Evolutionary conservation across 2,113 vertebrate genomes (phyloP).

Genomic region (Clarias macrocephalus): DNA sequence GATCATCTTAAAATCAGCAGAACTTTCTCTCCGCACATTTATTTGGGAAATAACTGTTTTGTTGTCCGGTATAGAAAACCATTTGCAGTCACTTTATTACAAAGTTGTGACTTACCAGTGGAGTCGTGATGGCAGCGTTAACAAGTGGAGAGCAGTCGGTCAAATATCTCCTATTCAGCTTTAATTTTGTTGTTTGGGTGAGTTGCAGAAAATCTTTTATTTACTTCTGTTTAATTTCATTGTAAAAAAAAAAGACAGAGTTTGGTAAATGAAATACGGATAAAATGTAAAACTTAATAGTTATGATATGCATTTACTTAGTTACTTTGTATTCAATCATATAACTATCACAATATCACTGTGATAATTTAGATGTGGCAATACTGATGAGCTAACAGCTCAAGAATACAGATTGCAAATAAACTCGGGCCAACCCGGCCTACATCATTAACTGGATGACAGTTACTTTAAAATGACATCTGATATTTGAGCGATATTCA

Average conservation of each 20-base stretch:
- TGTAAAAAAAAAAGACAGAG: neutral
- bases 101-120: neutral
- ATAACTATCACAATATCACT: neutral
- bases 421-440: neutral
- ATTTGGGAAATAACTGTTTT: neutral
- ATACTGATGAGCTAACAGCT: neutral
- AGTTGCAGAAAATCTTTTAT: slow-evolving; percentile 54
- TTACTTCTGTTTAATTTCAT: neutral
- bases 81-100: neutral
- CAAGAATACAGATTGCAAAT: neutral
- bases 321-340: neutral
- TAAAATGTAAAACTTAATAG: neutral
- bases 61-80: neutral
- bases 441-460: neutral
- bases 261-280: neutral
- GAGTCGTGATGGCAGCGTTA: slow-evolving; percentile 45
- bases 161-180: slow-evolving; percentile 80
- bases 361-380: neutral
- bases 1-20: neutral
- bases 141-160: slow-evolving; percentile 59
- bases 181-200: slow-evolving; percentile 84
- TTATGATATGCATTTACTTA: neutral
- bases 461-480: neutral
- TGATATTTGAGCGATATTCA: no score
- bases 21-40: neutral